These are phyloP conservation scores for Morpho helenor DNA, from an alignment of 2,888 invertebrate species.

Conservation along the genomic window DNA sequence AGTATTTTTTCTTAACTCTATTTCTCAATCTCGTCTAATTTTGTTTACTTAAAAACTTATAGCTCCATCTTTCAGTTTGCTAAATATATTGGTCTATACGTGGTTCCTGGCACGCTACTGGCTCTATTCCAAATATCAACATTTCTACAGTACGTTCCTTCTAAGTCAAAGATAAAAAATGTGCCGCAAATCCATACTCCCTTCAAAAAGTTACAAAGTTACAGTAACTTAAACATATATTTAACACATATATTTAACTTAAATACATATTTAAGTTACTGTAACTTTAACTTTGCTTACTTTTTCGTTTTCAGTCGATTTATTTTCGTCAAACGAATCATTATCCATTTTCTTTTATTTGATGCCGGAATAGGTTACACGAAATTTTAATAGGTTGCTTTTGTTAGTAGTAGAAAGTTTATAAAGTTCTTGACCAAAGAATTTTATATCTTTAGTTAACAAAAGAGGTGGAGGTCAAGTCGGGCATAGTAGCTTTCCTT, in stretches of 20 bases:
- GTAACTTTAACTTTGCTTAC: not conserved
- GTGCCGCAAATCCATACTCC: not conserved
- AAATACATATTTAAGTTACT: too few species aligned
- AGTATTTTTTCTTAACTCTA: not conserved
- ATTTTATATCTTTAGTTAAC: constrained; percentile 4
- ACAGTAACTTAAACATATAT: too few species aligned
- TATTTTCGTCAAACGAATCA: too few species aligned
- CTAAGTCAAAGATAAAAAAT: constrained; percentile 14
- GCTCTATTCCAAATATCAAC: constrained; percentile 16
- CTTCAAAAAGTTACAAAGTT: too few species aligned
- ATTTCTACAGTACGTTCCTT: constrained; percentile 10
- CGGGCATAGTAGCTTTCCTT: constrained; percentile 6
- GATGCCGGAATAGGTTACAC: too few species aligned
- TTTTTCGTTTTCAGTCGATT: too few species aligned
- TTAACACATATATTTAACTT: too few species aligned
- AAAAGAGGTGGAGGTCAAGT: constrained; percentile 18
- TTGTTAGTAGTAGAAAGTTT: not conserved
- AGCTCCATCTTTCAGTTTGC: constrained; percentile 6
- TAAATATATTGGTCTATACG: constrained; percentile 5
- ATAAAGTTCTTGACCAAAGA: constrained; percentile 3
- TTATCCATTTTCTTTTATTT: too few species aligned
- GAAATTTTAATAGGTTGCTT: too few species aligned
- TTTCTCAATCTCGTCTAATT: constrained; percentile 3
- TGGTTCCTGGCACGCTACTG: constrained; percentile 6
- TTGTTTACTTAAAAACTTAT: constrained; percentile 7